A percentile compares a stretch with the other conserved stretches of the same genome.
phyloP scores from a whole-genome alignment of 2,113 vertebrate species.

The Dermatemys mawii region DNA sequence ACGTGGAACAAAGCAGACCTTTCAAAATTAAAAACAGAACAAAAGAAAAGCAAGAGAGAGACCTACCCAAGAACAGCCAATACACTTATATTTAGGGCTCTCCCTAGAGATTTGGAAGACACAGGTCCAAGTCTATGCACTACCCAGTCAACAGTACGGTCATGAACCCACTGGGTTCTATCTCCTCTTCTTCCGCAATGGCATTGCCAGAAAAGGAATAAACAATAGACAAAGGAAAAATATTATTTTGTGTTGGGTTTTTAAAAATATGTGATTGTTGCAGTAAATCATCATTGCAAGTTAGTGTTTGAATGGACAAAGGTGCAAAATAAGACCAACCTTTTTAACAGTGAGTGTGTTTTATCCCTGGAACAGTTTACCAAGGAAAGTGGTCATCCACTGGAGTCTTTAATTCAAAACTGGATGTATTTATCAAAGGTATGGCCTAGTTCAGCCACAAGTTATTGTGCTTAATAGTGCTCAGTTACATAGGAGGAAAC shows the following conservation, averaged over 20 bases:
- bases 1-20: too few relatives aligned
- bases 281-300: not conserved
- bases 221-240: not conserved
- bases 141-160: not conserved
- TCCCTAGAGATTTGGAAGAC: not conserved
- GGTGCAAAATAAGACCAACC: not conserved
- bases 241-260: not conserved
- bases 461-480: not conserved
- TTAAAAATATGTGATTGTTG: not conserved
- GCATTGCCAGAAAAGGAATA: too few relatives aligned
- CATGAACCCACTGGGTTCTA: too few relatives aligned
- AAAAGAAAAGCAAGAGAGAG: too few relatives aligned
- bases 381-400: not conserved
- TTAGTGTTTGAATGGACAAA: not conserved
- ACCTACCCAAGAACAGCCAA: too few relatives aligned
- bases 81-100: too few relatives aligned
- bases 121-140: not conserved
- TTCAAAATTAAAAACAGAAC: too few relatives aligned
- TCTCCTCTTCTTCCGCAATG: not conserved
- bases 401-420: not conserved
- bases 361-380: not conserved
- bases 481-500: not conserved
- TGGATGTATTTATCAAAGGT: not conserved
- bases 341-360: not conserved
- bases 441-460: not conserved